phyloP scores from a whole-genome alignment of 2,797 vertebrate genomes.

The Anguilla marmorata region DNA sequence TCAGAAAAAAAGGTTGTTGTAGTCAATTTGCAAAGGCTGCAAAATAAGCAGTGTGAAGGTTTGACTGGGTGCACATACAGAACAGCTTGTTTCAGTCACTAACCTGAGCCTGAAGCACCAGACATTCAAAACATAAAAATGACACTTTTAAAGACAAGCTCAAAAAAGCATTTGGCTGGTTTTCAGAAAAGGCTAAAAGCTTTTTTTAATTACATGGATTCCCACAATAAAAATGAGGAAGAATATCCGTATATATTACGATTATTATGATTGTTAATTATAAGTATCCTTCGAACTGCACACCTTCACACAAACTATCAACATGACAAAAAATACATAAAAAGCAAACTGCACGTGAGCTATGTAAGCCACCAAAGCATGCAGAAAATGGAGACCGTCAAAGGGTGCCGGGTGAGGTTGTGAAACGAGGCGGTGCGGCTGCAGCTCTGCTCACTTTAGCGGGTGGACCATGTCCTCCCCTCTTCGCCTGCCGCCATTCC shows the following conservation, averaged over 20 bases:
- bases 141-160: neutral
- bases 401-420: neutral
- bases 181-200: neutral
- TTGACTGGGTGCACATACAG: neutral
- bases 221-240: neutral
- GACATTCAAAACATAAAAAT: neutral
- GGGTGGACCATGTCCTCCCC: slow-evolving; percentile 99
- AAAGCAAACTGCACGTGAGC: neutral
- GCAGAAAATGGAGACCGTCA: neutral
- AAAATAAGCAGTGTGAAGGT: neutral
- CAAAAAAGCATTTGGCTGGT: neutral
- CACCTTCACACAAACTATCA: neutral
- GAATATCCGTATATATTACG: neutral
- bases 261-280: neutral
- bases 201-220: neutral
- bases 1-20: slow-evolving; percentile 42
- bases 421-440: neutral
- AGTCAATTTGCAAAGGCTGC: neutral
- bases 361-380: neutral
- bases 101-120: neutral
- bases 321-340: neutral
- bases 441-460: slow-evolving; percentile 79
- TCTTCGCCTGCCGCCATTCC: slow-evolving; percentile 90
- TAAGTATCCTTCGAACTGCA: neutral
- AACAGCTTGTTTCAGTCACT: neutral